phyloP scores from a whole-genome alignment of 2,888 invertebrate species.

The Cryptus viduatorius region DNA sequence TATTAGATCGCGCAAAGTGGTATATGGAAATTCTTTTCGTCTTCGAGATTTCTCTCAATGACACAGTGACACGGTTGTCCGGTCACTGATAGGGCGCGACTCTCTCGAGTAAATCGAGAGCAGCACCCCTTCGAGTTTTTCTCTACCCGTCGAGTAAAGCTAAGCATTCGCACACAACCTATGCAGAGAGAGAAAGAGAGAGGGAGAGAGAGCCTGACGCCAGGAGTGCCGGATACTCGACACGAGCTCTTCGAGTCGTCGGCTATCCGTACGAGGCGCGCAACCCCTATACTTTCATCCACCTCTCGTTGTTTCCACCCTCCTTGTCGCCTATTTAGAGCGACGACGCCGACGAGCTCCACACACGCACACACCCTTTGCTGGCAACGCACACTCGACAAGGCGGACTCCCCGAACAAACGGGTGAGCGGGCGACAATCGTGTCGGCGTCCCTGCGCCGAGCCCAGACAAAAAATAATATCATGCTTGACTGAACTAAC shows the following conservation, averaged over 20 bases:
- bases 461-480: conserved; percentile 74
- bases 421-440: conserved; percentile 56
- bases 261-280: conserved; percentile 3
- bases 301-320: conserved; percentile 57
- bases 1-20: not conserved
- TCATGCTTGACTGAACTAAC: conserved; percentile 72
- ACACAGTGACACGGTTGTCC: conserved; percentile 82
- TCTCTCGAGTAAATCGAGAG: conserved; percentile 49
- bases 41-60: conserved; percentile 67
- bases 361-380: conserved; percentile 33
- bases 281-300: conserved; percentile 53
- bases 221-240: conserved; percentile 39
- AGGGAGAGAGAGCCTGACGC: conserved; percentile 6
- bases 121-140: conserved; percentile 52
- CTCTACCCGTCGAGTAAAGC: conserved; percentile 10
- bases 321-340: conserved; percentile 70
- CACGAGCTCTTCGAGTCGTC: conserved; percentile 46
- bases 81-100: conserved; percentile 70
- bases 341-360: conserved; percentile 39
- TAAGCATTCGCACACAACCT: conserved; percentile 16
- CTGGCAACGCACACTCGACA: conserved; percentile 62
- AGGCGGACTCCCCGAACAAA: conserved; percentile 47
- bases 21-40: not conserved
- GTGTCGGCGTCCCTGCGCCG: conserved; percentile 68
- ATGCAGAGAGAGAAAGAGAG: conserved; percentile 4